Conservation (phyloP, 1,140 invertebrate genomes). For the Trichomalopsis sarcophagae region DNA sequence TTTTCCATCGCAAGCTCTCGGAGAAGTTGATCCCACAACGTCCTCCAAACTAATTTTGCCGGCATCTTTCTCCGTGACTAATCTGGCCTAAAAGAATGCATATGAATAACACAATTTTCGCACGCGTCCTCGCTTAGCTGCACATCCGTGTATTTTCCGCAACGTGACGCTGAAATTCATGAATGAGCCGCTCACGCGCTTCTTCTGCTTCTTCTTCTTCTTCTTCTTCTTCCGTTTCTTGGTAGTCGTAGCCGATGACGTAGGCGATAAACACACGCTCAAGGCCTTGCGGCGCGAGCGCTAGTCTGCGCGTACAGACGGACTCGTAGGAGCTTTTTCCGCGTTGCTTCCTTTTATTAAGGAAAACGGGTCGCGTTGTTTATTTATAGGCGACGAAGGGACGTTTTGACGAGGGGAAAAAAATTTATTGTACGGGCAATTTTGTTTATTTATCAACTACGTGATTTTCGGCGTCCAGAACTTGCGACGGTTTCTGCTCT, state of each 20-base stretch:
- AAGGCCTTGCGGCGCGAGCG: not conserved
- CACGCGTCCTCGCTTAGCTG: not conserved
- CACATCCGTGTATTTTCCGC: not conserved
- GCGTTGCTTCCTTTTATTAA: not conserved
- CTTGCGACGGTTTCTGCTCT: not conserved
- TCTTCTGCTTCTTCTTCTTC: slow-evolving; percentile 1
- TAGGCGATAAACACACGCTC: not conserved
- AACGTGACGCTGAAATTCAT: slow-evolving; percentile 23
- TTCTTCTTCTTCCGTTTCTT: not conserved
- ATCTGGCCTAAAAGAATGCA: too few relatives aligned
- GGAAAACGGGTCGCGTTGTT: not conserved
- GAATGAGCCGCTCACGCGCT: not conserved
- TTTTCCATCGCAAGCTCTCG: too few relatives aligned
- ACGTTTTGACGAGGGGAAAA: not conserved
- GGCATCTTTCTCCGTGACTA: too few relatives aligned
- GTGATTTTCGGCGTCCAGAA: too few relatives aligned
- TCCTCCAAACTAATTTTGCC: too few relatives aligned
- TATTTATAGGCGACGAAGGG: not conserved
- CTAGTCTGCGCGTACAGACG: not conserved
- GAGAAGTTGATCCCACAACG: too few relatives aligned
- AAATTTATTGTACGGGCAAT: not conserved
- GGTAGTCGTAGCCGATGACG: not conserved
- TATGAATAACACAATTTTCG: too few relatives aligned
- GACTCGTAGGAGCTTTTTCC: not conserved
- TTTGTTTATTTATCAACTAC: too few relatives aligned